Evolutionary conservation across 2,888 invertebrate genomes (phyloP).

Genomic region (Acrocyrtus sp.): DNA sequence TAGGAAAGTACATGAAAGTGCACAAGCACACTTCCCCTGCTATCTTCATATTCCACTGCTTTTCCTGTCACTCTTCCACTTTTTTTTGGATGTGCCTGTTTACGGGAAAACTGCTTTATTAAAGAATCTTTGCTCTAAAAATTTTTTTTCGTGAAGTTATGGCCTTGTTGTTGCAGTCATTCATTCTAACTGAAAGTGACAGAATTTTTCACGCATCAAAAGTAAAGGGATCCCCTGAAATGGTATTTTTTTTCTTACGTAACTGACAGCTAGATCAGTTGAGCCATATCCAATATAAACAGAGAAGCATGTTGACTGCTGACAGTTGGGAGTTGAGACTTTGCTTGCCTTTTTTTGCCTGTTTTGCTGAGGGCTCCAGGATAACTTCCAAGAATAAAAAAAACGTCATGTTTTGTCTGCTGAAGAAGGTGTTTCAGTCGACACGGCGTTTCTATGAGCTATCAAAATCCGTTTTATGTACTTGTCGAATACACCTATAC

Average conservation of each 20-base stretch:
- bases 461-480: conserved; percentile 40
- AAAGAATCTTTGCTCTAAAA: too few species aligned
- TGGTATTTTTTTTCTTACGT: conserved; percentile 1
- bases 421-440: too few species aligned
- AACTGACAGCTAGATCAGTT: conserved; percentile 15
- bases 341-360: background rate
- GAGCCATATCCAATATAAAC: conserved; percentile 11
- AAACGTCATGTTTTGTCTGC: too few species aligned
- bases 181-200: background rate
- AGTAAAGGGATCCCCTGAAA: conserved; percentile 21
- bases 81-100: conserved; percentile 6
- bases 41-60: too few species aligned
- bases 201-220: conserved; percentile 19
- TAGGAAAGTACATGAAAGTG: too few species aligned
- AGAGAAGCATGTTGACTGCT: background rate
- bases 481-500: conserved; percentile 32
- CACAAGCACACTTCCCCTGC: too few species aligned
- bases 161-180: too few species aligned
- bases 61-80: conserved; percentile 17
- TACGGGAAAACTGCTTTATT: too few species aligned
- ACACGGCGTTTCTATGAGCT: too few species aligned
- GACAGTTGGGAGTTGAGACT: background rate
- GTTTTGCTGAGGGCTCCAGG: conserved; percentile 5
- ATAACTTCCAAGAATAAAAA: too few species aligned
- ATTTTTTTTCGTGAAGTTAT: too few species aligned